These are phyloP conservation scores for Bufo bufo DNA, from an alignment of 2,113 vertebrate genomes.

Conservation along the genomic window DNA sequence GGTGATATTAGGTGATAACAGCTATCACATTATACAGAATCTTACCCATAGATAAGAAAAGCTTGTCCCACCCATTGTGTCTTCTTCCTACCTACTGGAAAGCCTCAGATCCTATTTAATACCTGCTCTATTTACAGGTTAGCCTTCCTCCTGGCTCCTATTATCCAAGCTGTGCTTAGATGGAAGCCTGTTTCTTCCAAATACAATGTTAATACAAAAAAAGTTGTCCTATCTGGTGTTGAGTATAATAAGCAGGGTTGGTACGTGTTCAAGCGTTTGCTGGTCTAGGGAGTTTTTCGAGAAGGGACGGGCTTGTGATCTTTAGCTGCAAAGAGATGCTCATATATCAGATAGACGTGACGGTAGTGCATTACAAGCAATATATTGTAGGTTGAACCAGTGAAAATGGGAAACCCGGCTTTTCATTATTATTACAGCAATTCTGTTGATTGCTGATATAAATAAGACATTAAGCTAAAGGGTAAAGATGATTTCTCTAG, in stretches of 20 bases:
- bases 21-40: conserved; percentile 43
- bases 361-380: neutral
- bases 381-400: neutral
- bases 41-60: conserved; percentile 34
- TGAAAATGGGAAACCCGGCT: neutral
- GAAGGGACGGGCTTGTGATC: conserved; percentile 1
- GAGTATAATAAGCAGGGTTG: neutral
- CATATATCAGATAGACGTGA: neutral
- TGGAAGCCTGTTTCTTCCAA: conserved; percentile 6
- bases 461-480: neutral
- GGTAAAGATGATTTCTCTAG: neutral
- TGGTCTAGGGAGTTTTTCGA: neutral
- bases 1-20: conserved; percentile 37
- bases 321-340: neutral
- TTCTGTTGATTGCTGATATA: neutral
- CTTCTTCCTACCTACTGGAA: conserved; percentile 32
- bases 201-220: conserved; percentile 29
- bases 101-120: conserved; percentile 41
- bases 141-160: neutral
- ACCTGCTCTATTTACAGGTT: neutral
- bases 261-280: neutral
- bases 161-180: conserved; percentile 21
- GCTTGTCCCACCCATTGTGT: conserved; percentile 41
- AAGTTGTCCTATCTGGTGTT: neutral
- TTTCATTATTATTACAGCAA: neutral